Conservation (phyloP, 2,888 invertebrate species). For the Lepidochitona cinerea region DNA sequence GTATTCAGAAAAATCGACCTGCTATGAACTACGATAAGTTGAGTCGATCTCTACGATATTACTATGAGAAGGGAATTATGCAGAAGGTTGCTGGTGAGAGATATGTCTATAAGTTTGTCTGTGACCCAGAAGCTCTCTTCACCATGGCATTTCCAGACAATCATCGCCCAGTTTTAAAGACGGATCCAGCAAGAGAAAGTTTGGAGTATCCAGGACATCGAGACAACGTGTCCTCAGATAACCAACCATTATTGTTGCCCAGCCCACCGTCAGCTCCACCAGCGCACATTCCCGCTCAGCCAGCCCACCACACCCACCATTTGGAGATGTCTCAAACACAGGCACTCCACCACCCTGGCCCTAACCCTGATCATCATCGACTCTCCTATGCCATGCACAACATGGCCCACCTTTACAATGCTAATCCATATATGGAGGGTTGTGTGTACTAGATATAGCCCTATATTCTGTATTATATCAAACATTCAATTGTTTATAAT, state of each 20-base stretch:
- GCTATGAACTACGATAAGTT: slow-evolving; percentile 99
- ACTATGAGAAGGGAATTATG: slow-evolving; percentile 99
- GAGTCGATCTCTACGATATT: slow-evolving; percentile 93
- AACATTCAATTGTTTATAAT: too few relatives aligned
- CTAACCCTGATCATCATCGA: slow-evolving; percentile 5
- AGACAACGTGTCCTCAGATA: background rate
- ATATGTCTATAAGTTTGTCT: slow-evolving; percentile 97
- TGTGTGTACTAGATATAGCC: slow-evolving; percentile 40
- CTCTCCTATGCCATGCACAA: slow-evolving; percentile 16
- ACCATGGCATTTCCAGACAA: slow-evolving; percentile 68
- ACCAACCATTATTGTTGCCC: slow-evolving; percentile 22
- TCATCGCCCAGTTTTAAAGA: slow-evolving; percentile 61
- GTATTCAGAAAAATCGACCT: slow-evolving; percentile 94
- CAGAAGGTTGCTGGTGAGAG: slow-evolving; percentile 94
- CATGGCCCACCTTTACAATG: slow-evolving; percentile 50
- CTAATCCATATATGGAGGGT: slow-evolving; percentile 58
- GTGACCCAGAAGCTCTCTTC: slow-evolving; percentile 80
- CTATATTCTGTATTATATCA: too few relatives aligned
- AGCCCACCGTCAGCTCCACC: slow-evolving; percentile 19
- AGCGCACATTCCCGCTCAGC: slow-evolving; percentile 14
- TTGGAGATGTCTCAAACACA: background rate
- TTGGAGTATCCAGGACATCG: background rate
- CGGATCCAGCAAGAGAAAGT: slow-evolving; percentile 35
- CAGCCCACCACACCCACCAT: slow-evolving; percentile 2
- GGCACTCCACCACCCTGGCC: background rate